phyloP scores from a whole-genome alignment of 1,140 invertebrate genomes.

The Drosophila sechellia region DNA sequence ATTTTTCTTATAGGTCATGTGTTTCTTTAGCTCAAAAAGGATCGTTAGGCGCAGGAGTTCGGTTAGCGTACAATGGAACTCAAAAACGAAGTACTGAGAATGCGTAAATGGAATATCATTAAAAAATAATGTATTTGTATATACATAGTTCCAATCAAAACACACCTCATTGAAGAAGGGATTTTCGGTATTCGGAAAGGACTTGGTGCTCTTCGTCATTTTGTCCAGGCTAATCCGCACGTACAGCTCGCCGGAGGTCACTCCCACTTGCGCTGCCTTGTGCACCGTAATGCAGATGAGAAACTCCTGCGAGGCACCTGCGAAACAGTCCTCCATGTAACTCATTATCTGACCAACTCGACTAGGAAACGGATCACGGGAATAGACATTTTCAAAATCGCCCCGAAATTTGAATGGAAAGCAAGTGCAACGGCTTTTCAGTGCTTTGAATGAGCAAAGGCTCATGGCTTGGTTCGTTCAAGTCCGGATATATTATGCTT shows the following conservation, averaged over 20 bases:
- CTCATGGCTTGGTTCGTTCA: constrained; percentile 30
- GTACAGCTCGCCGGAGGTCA: constrained; percentile 85
- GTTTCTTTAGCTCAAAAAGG: constrained; percentile 85
- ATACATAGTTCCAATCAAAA: background rate
- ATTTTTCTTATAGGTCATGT: constrained; percentile 79
- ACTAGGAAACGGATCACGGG: background rate
- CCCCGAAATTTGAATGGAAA: constrained; percentile 17
- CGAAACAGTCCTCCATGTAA: constrained; percentile 62
- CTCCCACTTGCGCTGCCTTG: constrained; percentile 68
- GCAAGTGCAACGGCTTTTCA: constrained; percentile 7
- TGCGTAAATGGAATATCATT: background rate
- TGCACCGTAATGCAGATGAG: constrained; percentile 79
- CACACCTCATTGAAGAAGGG: constrained; percentile 87
- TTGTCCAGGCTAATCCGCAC: constrained; percentile 86
- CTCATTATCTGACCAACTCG: constrained; percentile 39
- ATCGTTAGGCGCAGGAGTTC: constrained; percentile 85
- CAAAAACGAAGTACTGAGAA: constrained; percentile 89
- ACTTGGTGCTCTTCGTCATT: constrained; percentile 85
- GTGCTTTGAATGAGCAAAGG: constrained; percentile 24
- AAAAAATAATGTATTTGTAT: background rate
- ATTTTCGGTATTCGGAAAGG: constrained; percentile 86
- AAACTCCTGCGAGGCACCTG: constrained; percentile 70
- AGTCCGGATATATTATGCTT: background rate
- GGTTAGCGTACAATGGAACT: constrained; percentile 86
- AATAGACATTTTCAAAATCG: constrained; percentile 16